A percentile compares a stretch with the other conserved stretches of the same genome.
phyloP scores from a whole-genome alignment of 2,113 vertebrate genomes.

The Rattus rattus region DNA sequence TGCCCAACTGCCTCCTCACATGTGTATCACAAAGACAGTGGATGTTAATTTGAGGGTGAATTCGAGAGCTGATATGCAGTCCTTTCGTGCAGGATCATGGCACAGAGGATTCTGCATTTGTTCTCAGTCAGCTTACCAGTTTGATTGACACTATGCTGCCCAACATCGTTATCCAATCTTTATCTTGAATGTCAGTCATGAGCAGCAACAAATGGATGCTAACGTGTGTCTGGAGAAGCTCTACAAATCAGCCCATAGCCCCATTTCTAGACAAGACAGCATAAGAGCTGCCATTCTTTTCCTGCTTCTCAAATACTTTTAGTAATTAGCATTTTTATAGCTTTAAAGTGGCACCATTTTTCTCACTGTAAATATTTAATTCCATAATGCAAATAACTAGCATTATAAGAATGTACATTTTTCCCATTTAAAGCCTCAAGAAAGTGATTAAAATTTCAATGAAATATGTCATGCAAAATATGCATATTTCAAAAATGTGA shows the following conservation, averaged over 20 bases:
- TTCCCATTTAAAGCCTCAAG: neutral
- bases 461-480: neutral
- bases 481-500: neutral
- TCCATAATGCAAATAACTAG: slow-evolving; percentile 41
- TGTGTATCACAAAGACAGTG: neutral
- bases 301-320: slow-evolving; percentile 34
- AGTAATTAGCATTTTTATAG: slow-evolving; percentile 19
- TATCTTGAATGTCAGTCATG: slow-evolving; percentile 10
- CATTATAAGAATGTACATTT: neutral
- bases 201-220: neutral
- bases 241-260: neutral
- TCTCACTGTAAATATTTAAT: slow-evolving; percentile 37
- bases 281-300: slow-evolving; percentile 3
- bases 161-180: neutral
- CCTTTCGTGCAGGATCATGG: neutral
- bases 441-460: slow-evolving; percentile 45
- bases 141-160: slow-evolving; percentile 1
- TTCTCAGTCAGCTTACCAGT: neutral
- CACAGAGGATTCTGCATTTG: neutral
- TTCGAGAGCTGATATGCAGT: neutral
- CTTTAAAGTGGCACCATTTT: neutral
- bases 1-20: neutral
- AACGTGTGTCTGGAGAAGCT: neutral
- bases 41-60: slow-evolving; percentile 17
- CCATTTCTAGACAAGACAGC: slow-evolving; percentile 31